These are phyloP conservation scores for Indri indri DNA, from an alignment of 2,113 vertebrate genomes.

Conservation along the genomic window DNA sequence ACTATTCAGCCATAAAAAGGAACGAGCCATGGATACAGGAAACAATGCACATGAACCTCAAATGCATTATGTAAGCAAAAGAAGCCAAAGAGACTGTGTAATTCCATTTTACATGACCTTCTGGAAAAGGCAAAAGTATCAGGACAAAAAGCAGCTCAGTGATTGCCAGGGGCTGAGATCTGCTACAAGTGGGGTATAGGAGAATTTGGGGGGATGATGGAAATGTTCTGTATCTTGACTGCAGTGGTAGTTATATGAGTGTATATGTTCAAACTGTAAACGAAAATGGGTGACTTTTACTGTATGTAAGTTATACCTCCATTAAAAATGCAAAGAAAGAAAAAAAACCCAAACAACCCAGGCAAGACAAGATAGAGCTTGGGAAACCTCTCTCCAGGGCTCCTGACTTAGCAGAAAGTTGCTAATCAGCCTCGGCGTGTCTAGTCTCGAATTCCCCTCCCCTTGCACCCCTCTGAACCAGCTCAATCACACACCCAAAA, in stretches of 20 bases:
- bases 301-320: not conserved
- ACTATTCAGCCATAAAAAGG: slow-evolving; percentile 4
- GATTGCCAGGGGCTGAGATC: not conserved
- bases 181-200: not conserved
- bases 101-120: slow-evolving; percentile 15
- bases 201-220: not conserved
- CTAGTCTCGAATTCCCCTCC: not conserved
- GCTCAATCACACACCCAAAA: not conserved
- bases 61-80: not conserved
- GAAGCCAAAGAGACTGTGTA: not conserved
- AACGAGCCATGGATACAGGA: not conserved
- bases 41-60: not conserved
- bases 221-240: not conserved
- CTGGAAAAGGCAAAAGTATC: slow-evolving; percentile 3
- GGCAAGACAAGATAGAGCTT: not conserved
- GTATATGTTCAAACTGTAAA: not conserved
- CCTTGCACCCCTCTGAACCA: not conserved
- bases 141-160: not conserved
- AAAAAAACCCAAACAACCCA: not conserved
- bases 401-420: slow-evolving; percentile 35
- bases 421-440: not conserved
- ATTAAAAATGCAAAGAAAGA: not conserved
- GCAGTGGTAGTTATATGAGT: not conserved
- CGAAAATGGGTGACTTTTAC: not conserved
- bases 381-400: not conserved